Conservation (phyloP, 2,113 vertebrate genomes). For the Lagenorhynchus albirostris region DNA sequence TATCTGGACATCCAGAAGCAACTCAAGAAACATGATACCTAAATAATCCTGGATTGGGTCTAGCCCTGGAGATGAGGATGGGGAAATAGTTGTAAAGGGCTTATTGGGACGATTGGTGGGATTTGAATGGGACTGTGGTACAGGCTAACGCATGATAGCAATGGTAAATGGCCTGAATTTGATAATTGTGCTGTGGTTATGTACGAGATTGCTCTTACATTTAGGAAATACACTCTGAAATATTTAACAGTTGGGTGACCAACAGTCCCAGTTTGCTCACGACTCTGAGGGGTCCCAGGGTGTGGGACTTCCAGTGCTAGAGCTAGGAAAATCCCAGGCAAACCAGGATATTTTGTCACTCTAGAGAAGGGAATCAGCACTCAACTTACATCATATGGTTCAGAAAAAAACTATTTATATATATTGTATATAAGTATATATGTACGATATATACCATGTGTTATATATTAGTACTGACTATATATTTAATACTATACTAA, state of each 20-base stretch:
- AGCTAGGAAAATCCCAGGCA: neutral
- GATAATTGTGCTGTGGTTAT: fast-evolving
- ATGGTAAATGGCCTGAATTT: fast-evolving
- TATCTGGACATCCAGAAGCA: neutral
- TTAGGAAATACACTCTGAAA: neutral
- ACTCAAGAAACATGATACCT: neutral
- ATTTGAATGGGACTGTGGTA: fast-evolving
- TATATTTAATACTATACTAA: too few relatives aligned
- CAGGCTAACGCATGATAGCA: too few relatives aligned
- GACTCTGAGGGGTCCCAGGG: neutral
- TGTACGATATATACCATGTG: neutral
- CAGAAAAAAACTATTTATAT: neutral
- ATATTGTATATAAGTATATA: too few relatives aligned
- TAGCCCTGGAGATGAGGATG: neutral
- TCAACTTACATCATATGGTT: neutral
- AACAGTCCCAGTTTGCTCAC: fast-evolving
- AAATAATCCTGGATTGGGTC: neutral
- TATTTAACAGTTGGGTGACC: neutral
- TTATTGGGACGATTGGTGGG: too few relatives aligned
- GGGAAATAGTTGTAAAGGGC: neutral
- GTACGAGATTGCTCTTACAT: neutral
- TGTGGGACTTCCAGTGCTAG: neutral
- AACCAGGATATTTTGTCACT: neutral
- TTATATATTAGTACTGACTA: too few relatives aligned
- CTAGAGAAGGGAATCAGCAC: fast-evolving